Percentiles rank a stretch among this genome's conserved stretches.
phyloP scores from a whole-genome alignment of 2,797 vertebrate genomes.

The Gymnoscopelus microlampas region DNA sequence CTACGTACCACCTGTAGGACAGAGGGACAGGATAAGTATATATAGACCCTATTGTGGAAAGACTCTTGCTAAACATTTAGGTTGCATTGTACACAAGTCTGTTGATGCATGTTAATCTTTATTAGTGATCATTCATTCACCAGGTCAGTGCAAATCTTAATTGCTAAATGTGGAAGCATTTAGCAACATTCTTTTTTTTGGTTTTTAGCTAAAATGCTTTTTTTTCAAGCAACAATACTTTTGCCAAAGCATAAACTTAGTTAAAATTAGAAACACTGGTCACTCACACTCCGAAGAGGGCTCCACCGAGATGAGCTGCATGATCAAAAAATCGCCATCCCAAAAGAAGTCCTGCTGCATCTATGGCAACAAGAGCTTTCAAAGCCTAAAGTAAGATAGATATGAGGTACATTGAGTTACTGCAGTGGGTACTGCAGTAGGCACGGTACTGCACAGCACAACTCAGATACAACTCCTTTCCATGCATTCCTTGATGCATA shows the following conservation, averaged over 20 bases:
- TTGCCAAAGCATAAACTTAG: too few species aligned
- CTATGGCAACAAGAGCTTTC: conserved; percentile 89
- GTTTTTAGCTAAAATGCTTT: too few species aligned
- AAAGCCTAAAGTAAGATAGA: conserved; percentile 80
- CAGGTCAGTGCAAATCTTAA: too few species aligned
- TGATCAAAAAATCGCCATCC: conserved; percentile 94
- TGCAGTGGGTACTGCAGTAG: neutral
- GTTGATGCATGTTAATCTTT: neutral
- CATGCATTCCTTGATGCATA: conserved; percentile 33
- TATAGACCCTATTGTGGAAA: neutral
- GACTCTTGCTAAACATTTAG: neutral
- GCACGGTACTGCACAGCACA: neutral
- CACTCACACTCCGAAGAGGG: conserved; percentile 92
- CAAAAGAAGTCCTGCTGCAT: conserved; percentile 85
- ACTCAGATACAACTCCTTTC: neutral
- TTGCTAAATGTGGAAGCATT: too few species aligned
- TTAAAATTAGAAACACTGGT: neutral
- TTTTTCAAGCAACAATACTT: too few species aligned
- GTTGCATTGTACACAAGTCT: neutral
- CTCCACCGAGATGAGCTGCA: conserved; percentile 92
- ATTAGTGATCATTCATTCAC: too few species aligned
- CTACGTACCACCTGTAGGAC: conserved; percentile 86
- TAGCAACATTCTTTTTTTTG: too few species aligned
- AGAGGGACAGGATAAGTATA: neutral
- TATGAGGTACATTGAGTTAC: conserved; percentile 6